Evolutionary conservation across 2,888 invertebrate species (phyloP), one percentile per base, ranked within the genome.

Genomic region (Pycnomerus fuliginosus): DNA sequence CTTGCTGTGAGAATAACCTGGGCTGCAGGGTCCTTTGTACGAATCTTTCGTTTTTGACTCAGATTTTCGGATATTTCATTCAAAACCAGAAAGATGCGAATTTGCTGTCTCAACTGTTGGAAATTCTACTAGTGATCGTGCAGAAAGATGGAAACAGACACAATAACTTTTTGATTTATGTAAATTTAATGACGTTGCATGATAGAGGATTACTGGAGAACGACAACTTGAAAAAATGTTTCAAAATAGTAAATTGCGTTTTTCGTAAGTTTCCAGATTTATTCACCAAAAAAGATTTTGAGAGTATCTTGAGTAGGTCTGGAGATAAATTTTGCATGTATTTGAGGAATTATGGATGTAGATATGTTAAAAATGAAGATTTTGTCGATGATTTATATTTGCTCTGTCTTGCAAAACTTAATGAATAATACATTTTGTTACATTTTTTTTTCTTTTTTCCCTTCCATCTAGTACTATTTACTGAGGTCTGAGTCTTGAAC

Each of bases 21-120:
- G 82, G 84, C 0, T 79, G 79, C 10, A 78, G 80, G 50, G 78
- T 84, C 34, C 73, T 91, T 53, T 74, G 83, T 10, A 82, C 80
- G 47, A 79, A 80, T 16, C 80, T 85, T 55, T 85, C 87, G 0
- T 67, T 92, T 1, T 60, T 44, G 23, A 27, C 33, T 2, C 44
- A 44, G 22, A 12, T 44, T 11, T 31, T 25, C 13, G 11, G 30
- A 8, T 11, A 37, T 5, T 7, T 37, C 3, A n/a, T 13, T 3
- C 10, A 20, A 2, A 27, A 32, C 14, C 3, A 12, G 4, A 16
- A 20, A 12, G 12, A 27, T 5, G 25, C 20, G 3, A 13, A 10
- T 3, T 11, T 44, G 15, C 11, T 44, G 16, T 5, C 12, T 2
- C 29, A 37, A 14, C 8, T 44, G 17, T 17, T 44, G 13, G 15